Percentiles rank a stretch among this genome's conserved stretches.
phyloP scores from a whole-genome alignment of 2,888 invertebrate genomes.

The Tachystola acroxantha region DNA sequence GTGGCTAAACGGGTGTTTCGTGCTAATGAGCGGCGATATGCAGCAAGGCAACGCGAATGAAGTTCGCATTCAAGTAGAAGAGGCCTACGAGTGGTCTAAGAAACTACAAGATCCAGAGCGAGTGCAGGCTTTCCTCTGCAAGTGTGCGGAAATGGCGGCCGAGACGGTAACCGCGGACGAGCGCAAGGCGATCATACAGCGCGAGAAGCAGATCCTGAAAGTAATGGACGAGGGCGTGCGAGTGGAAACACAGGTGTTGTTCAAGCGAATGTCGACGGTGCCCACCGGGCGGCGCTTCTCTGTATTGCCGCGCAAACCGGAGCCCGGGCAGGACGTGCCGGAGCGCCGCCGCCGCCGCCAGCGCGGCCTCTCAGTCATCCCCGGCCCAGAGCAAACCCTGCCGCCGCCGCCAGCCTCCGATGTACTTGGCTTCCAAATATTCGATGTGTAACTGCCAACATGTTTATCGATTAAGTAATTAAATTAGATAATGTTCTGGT shows the following conservation, averaged over 20 bases:
- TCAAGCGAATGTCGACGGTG: constrained; percentile 62
- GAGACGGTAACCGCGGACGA: constrained; percentile 54
- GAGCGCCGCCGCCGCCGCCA: constrained; percentile 52
- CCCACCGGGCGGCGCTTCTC: constrained; percentile 57
- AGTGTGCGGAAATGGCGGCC: constrained; percentile 58
- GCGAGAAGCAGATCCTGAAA: constrained; percentile 48
- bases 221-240: constrained; percentile 52
- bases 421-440: constrained; percentile 52
- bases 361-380: constrained; percentile 56
- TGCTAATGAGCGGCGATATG: constrained; percentile 68
- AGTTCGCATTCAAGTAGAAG: constrained; percentile 61
- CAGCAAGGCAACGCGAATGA: constrained; percentile 68
- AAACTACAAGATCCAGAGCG: constrained; percentile 58
- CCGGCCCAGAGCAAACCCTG: constrained; percentile 49
- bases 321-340: constrained; percentile 26
- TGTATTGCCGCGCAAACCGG: constrained; percentile 50
- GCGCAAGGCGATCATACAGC: constrained; percentile 51
- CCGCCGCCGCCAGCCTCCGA: constrained; percentile 46
- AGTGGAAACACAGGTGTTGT: constrained; percentile 53
- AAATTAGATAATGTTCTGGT: too few relatives aligned
- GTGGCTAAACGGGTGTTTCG: constrained; percentile 68
- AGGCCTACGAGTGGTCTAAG: constrained; percentile 60
- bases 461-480: background rate
- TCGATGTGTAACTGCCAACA: constrained; percentile 43
- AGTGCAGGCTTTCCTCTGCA: constrained; percentile 56